Conservation (phyloP, 2,113 vertebrate species). For the Dinomys branickii region DNA sequence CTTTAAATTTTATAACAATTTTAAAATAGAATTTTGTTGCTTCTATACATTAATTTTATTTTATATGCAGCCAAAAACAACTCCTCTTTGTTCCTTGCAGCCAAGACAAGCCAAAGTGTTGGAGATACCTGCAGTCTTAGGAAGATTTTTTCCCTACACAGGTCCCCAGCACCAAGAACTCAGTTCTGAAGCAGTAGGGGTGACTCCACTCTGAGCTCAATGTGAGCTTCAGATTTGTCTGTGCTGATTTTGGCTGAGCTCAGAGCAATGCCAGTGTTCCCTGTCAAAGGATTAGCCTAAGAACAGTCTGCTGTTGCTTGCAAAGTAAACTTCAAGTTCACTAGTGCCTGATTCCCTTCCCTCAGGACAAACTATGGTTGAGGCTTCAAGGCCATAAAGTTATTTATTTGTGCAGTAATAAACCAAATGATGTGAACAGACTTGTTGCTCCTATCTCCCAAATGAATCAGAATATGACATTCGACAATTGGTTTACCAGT, state of each 20-base stretch:
- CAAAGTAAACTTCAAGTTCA: constrained; percentile 22
- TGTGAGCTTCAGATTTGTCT: neutral
- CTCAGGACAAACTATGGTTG: constrained; percentile 29
- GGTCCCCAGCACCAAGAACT: neutral
- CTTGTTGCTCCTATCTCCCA: too few species aligned
- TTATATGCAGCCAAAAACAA: neutral
- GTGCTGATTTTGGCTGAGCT: neutral
- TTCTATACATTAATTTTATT: neutral
- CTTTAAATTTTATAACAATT: neutral
- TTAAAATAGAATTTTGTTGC: neutral
- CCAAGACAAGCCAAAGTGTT: neutral
- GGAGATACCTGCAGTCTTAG: neutral
- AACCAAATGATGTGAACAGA: too few species aligned
- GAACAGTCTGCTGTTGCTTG: neutral
- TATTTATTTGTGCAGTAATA: constrained; percentile 49
- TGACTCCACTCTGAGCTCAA: neutral
- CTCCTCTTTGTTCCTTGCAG: neutral
- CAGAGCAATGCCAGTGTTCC: neutral
- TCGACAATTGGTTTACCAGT: too few species aligned
- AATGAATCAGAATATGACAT: too few species aligned
- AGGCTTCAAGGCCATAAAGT: constrained; percentile 69
- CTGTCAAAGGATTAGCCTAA: neutral
- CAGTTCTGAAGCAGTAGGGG: neutral
- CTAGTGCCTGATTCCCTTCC: neutral
- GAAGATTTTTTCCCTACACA: neutral